Base-by-base conservation (phyloP, 1,140 invertebrate species). In the Hylaeus anthracinus region DNA sequence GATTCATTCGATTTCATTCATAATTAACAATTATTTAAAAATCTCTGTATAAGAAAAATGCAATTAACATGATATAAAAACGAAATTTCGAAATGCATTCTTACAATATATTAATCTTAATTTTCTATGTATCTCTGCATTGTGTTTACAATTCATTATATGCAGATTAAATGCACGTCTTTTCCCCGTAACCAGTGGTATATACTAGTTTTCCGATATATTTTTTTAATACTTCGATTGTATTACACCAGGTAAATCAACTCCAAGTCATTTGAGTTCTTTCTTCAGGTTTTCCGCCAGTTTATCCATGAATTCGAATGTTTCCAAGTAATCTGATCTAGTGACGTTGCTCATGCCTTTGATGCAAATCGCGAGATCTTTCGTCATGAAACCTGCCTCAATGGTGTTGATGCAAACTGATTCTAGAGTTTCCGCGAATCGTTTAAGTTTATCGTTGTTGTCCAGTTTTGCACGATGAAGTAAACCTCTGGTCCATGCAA, bases 331-430 rank as follows among this genome's bases (percentile, higher is more conserved):
- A 94, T 99, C 98, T 48, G 94, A 92, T 81, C 97, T 95, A 79
- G 96, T 94, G 0, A 99, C 97, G 88, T 96, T 96, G 74, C 94
- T 96, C 94, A 97, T 96, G 80, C 98, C 98, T 93, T 99, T 99
- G 83, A 99, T 98, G 92, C 99, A 99, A 92, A 99, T 98, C 55
- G 99, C 99, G 88, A 99, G 95, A 95, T 99, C 99, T 92, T 99
- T 99, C n/a, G 99, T 99, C 98, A 99, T 99, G 67, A 95, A 94
- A 37, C 98, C 99, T 73, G 96, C 94, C 93, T 99, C 98, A 84
- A 99, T 99, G 0, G 99, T 99, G 81, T 97, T 96, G 73, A 99
- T 94, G 92, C 98, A 99, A 4, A 98, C 98, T 83, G 95, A 94
- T 90, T 99, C 99, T 51, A 99, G 93, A 45, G 95, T 96, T 79